Conservation (phyloP, 1,140 invertebrate species). For the Drosophila nebulosa region DNA sequence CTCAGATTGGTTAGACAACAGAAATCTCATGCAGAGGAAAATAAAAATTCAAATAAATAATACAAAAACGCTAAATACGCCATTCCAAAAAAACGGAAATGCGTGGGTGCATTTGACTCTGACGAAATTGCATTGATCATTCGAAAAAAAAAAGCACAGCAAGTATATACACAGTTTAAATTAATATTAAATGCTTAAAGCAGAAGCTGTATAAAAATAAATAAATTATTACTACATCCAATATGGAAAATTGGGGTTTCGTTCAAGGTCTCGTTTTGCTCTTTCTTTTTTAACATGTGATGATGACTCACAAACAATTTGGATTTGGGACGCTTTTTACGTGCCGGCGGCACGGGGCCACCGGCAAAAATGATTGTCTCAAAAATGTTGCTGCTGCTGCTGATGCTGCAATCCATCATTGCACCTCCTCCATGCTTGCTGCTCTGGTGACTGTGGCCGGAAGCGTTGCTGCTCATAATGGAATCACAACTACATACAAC, state of each 20-base stretch:
- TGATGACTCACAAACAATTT: conserved; percentile 67
- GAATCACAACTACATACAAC: no score
- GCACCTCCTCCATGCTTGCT: conserved; percentile 37
- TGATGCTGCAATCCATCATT: conserved; percentile 41
- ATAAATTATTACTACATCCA: conserved; percentile 49
- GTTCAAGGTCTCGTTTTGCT: conserved; percentile 44
- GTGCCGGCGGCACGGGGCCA: conserved; percentile 64
- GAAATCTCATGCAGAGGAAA: conserved; percentile 27
- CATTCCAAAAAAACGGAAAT: conserved; percentile 58
- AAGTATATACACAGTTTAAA: conserved; percentile 21
- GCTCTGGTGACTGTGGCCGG: conserved; percentile 49
- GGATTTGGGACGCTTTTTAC: conserved; percentile 73
- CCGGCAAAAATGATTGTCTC: conserved; percentile 58
- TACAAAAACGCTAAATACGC: conserved; percentile 32
- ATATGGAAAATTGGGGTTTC: conserved; percentile 18
- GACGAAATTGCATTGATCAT: conserved; percentile 43
- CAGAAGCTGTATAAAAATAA: conserved; percentile 27
- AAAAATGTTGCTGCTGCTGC: conserved; percentile 62
- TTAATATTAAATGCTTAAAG: conserved; percentile 41
- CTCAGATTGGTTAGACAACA: conserved; percentile 41
- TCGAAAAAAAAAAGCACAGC: neutral
- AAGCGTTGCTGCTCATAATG: conserved; percentile 65
- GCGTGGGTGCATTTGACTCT: conserved; percentile 53
- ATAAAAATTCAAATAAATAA: conserved; percentile 20
- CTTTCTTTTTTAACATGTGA: no score